Evolutionary conservation across 1,140 invertebrate genomes (phyloP).

Genomic region (Geopemphigus sp.): DNA sequence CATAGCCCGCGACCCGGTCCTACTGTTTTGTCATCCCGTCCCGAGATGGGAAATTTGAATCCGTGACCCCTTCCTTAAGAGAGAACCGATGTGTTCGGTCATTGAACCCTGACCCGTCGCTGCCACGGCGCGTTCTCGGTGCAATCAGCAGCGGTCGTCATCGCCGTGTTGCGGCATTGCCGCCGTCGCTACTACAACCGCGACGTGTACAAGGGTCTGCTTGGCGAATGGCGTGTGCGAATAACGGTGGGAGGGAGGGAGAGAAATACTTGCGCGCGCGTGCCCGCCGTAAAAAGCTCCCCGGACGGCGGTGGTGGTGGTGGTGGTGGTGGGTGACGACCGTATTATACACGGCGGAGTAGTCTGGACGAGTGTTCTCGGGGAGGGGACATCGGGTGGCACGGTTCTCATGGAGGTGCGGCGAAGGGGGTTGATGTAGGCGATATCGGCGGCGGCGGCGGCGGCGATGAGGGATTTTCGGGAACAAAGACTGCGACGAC

Average conservation of each 20-base stretch:
- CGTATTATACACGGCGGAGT: background rate
- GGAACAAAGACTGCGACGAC: slow-evolving; percentile 33
- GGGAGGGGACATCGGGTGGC: background rate
- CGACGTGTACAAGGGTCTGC: too few species aligned
- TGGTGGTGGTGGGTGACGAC: background rate
- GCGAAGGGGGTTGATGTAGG: background rate
- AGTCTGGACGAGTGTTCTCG: background rate
- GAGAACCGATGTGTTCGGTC: slow-evolving; percentile 12
- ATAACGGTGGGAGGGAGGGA: too few species aligned
- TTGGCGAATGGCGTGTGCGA: too few species aligned
- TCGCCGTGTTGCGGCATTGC: background rate
- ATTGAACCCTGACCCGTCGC: slow-evolving; percentile 36
- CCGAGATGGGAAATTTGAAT: background rate
- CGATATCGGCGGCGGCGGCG: background rate
- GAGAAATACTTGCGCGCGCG: slow-evolving; percentile 23
- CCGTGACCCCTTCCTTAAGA: background rate
- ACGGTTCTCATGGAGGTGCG: accelerated
- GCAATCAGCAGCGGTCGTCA: slow-evolving; percentile 2
- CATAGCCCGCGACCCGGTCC: too few species aligned
- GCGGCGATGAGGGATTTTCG: background rate
- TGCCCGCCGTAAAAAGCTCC: slow-evolving; percentile 27
- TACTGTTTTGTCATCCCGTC: too few species aligned
- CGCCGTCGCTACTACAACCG: background rate
- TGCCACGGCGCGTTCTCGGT: background rate
- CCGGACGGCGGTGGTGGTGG: too few species aligned